Base-by-base conservation (phyloP, 2,888 invertebrate genomes). In the Elmis aenea region DNA sequence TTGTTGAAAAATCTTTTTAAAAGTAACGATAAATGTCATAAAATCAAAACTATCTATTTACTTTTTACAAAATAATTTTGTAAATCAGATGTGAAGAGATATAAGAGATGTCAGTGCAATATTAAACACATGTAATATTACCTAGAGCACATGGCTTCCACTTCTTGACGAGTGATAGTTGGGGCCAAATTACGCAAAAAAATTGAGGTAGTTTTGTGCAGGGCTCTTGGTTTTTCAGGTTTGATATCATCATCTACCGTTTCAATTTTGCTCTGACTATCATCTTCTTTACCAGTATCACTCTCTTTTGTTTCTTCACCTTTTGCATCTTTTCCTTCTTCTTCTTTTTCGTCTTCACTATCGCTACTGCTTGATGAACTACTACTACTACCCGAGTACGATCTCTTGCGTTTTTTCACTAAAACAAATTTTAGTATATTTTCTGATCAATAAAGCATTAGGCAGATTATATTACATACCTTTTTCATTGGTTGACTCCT, bases 201-300 rank as follows among this genome's bases (percentile, higher is more conserved):
- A 52, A 99, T 96, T 1, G 96, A 96, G 13, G 92, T 89, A 0
- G 97, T 99, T 60, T 92, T 91, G 66, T 99, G 97, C 23, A 96
- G 72, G 2, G 90, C 83, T 31, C 83, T 74, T 1, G 81, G 77
- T 53, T 74, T 68, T 47, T 73, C 69, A 23, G 70, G 67, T 58
- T 74, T 66, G 36, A 66, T 55, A 43, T 67, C 66, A 4, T 68
- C 67, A 26, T 64, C 65, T 20, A 64, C 55, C 2, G 59, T 62
- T 25, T 69, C 68, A 23, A 72, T 68, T 25, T 70, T 65, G 29
- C 71, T 68, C 21, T 71, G 70, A 13, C 69, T 57, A 48, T 73
- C 72, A 13, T 70, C 69, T 28, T 74, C 70, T 36, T 68, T 52
- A 13, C 56, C 58, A 29, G 58, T 54, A 8, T 61, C 56, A 26